Conservation (phyloP, 2,888 invertebrate species). For the Lydus trimaculatus region DNA sequence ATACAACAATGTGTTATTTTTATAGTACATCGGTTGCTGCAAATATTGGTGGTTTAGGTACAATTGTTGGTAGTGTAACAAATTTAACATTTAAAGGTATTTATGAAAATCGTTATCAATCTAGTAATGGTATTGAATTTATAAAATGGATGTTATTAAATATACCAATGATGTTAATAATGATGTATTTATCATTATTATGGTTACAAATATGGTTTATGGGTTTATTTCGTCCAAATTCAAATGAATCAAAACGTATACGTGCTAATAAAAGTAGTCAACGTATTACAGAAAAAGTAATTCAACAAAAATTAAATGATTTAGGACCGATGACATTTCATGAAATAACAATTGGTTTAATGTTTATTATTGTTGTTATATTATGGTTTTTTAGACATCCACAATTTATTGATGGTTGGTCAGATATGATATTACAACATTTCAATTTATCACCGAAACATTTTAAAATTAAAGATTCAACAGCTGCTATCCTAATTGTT, state of each 20-base stretch:
- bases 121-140: constrained; percentile 71
- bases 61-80: constrained; percentile 74
- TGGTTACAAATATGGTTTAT: constrained; percentile 78
- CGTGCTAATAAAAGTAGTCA: constrained; percentile 41
- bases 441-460: constrained; percentile 44
- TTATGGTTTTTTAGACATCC: not conserved
- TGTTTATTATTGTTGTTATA: not conserved
- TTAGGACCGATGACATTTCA: not conserved
- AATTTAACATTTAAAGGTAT: constrained; percentile 81
- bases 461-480: constrained; percentile 75
- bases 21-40: constrained; percentile 82
- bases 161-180: constrained; percentile 77
- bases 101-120: constrained; percentile 64
- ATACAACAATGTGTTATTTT: constrained; percentile 80
- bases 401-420: constrained; percentile 69
- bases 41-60: constrained; percentile 69
- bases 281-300: not conserved
- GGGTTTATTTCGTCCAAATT: constrained; percentile 65
- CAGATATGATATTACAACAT: constrained; percentile 67
- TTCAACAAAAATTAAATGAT: not conserved
- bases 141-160: constrained; percentile 84
- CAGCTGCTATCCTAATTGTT: constrained; percentile 70
- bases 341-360: not conserved
- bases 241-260: constrained; percentile 29
- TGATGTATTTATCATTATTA: constrained; percentile 75